Evolutionary conservation across 1,140 invertebrate species (phyloP), one percentile per base, ranked within the genome.

Genomic region (Megathymus violae): DNA sequence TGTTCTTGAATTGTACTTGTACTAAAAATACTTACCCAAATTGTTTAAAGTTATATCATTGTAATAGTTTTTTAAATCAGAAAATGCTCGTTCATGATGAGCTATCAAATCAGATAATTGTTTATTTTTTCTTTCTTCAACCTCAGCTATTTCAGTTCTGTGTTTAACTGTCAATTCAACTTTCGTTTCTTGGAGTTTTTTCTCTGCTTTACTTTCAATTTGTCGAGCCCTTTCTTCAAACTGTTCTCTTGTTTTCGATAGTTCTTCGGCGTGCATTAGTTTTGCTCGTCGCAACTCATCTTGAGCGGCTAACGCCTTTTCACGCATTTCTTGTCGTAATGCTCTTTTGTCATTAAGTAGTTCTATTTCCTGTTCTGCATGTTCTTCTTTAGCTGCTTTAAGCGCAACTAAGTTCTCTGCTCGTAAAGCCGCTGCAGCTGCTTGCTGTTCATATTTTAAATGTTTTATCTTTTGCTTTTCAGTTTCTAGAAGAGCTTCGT

Each of bases 391-490:
- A 7, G 87, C 88, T 62, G 87, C 85, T 78, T 91, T 91, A 3
- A 91, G 56, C 1, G 85, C 86, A 4, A 89, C 88, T 22, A 91
- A 73, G 60, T 89, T 89, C 64, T 91, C 88, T 51, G 88, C 87
- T 85, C 96, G 95, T 14, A 95, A 90, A 77, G 96, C 95, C 0
- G 96, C 94, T 40, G 97, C 92, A 76, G 95, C 95, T 27, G 94
- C 95, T 80, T 98, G 96, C 78, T 98, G 97, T 79, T 98, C 97
- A 85, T 97, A 98, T 87, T 98, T 94, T 15, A 98, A 91, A 89
- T 97, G 96, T 78, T 98, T 98, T 7, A 98, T 95, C 93, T 97
- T 98, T 82, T 98, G 97, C 88, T 97, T 97, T 68, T 96, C 96
- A 40, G 96, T 94, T 92, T 97, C 97, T 9, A 98, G 92, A 78